Conservation (phyloP, 2,888 invertebrate genomes). For the Sinohyriopsis cumingii region DNA sequence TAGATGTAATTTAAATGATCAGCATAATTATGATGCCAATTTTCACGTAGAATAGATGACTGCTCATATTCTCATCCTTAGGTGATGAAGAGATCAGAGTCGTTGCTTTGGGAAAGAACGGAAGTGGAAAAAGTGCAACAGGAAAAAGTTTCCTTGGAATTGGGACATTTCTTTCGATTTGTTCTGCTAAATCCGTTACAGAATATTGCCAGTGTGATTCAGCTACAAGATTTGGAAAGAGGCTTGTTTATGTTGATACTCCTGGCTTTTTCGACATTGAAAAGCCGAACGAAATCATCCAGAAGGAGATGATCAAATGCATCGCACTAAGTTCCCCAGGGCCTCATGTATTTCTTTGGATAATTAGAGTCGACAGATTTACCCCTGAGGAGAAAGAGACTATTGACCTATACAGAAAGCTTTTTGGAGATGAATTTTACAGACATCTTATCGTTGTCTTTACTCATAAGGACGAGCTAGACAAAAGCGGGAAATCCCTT, state of each 20-base stretch:
- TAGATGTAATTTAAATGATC: too few relatives aligned
- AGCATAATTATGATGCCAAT: too few relatives aligned
- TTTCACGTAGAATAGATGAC: too few relatives aligned
- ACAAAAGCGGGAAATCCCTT: not conserved
- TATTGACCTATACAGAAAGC: constrained; percentile 10
- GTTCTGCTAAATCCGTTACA: constrained; percentile 6
- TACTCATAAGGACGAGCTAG: constrained; percentile 12
- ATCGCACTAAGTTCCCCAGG: constrained; percentile 14
- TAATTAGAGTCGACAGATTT: constrained; percentile 15
- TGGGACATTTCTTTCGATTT: constrained; percentile 8
- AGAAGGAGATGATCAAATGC: constrained; percentile 11
- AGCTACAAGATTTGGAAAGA: constrained; percentile 5
- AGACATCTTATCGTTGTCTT: constrained; percentile 15
- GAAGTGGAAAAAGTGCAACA: constrained; percentile 24
- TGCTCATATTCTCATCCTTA: too few relatives aligned
- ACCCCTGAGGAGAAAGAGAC: constrained; percentile 14
- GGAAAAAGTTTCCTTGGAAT: constrained; percentile 19
- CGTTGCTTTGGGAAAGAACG: constrained; percentile 20
- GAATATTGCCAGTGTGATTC: constrained; percentile 8
- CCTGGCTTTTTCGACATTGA: constrained; percentile 23
- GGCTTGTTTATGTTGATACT: constrained; percentile 16
- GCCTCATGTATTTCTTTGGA: constrained; percentile 18
- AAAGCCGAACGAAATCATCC: constrained; percentile 5
- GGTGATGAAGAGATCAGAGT: constrained; percentile 1
- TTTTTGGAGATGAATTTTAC: constrained; percentile 11